Evolutionary conservation across 2,113 vertebrate species (phyloP).

Genomic region (Entomyzon cyanotis): DNA sequence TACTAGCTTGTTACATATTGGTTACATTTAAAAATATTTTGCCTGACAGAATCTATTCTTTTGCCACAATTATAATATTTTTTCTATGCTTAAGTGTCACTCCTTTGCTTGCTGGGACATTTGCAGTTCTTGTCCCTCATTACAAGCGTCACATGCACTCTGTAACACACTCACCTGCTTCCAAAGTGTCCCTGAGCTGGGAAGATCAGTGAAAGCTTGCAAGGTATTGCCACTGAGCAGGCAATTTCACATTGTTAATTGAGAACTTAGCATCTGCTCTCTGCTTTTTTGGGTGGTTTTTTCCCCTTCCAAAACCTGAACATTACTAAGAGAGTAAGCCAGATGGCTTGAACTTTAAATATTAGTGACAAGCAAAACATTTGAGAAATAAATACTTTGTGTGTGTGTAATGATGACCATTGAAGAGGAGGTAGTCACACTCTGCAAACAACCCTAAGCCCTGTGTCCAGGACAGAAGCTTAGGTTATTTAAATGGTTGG

Average conservation of each 20-base stretch:
- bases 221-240: neutral
- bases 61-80: neutral
- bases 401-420: neutral
- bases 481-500: neutral
- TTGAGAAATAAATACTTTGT: neutral
- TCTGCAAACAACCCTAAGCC: neutral
- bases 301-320: neutral
- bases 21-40: neutral
- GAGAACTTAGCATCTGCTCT: neutral
- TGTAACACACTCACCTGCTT: neutral
- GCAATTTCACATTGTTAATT: neutral
- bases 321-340: neutral
- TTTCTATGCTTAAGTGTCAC: neutral
- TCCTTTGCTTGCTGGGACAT: neutral
- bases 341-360: neutral
- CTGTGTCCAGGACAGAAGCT: neutral
- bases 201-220: neutral
- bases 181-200: neutral
- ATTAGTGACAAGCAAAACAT: neutral
- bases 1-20: neutral
- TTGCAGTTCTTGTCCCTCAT: neutral
- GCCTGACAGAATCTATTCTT: neutral
- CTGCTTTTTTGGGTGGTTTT: neutral
- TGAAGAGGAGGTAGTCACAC: neutral
- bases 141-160: neutral